These are phyloP conservation scores for Mustela nigripes DNA, from an alignment of 2,113 vertebrate species.

Conservation along the genomic window DNA sequence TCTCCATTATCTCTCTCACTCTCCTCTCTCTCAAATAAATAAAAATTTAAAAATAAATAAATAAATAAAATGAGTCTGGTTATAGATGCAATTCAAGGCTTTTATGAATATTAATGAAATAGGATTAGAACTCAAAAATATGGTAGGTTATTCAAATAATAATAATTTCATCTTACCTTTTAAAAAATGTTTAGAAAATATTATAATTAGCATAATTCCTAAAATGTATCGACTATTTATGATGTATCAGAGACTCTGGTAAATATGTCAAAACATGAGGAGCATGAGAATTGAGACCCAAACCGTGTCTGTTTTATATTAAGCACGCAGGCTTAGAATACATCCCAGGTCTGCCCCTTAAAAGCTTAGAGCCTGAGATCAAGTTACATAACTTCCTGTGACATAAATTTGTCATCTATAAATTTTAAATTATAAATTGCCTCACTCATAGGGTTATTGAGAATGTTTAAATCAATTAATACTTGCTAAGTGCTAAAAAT, in stretches of 20 bases:
- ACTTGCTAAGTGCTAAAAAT: not conserved
- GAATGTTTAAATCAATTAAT: not conserved
- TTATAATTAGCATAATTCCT: not conserved
- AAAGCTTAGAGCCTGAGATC: not conserved
- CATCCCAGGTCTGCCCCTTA: not conserved
- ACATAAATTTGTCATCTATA: not conserved
- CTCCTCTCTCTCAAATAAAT: not conserved
- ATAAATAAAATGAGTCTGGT: not conserved
- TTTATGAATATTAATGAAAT: not conserved
- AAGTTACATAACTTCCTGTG: not conserved
- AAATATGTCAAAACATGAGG: not conserved
- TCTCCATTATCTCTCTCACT: not conserved
- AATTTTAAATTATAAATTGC: not conserved
- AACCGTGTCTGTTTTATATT: not conserved
- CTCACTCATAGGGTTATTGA: not conserved
- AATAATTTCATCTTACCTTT: not conserved
- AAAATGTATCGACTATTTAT: not conserved
- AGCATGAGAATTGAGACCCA: not conserved
- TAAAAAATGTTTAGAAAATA: not conserved
- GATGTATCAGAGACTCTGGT: not conserved
- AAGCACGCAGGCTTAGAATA: rapidly evolving
- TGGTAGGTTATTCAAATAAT: not conserved
- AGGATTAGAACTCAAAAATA: not conserved
- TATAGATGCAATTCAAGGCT: not conserved
- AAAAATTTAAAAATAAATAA: not conserved